These are phyloP conservation scores for Scalopus aquaticus DNA, from an alignment of 2,113 vertebrate genomes.

Conservation along the genomic window DNA sequence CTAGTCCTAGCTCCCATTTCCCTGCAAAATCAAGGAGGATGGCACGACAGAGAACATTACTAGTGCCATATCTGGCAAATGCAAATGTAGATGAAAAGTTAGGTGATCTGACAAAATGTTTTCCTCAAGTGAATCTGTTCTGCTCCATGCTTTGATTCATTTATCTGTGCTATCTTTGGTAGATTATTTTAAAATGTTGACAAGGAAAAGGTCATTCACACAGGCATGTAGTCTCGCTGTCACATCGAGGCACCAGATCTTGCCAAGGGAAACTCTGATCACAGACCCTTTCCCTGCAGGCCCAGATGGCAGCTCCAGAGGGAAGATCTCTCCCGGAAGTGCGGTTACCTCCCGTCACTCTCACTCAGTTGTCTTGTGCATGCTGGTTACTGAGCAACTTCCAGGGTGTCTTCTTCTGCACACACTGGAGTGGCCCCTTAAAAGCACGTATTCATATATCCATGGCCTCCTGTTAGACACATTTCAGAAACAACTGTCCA, in stretches of 20 bases:
- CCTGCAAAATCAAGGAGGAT: neutral
- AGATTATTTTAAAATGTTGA: neutral
- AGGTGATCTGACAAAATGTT: neutral
- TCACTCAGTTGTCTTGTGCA: neutral
- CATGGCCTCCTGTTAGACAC: neutral
- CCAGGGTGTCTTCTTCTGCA: neutral
- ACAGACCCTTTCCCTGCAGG: neutral
- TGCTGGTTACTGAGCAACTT: neutral
- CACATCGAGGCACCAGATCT: neutral
- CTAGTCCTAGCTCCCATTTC: neutral
- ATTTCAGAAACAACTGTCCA: neutral
- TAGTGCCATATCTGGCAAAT: neutral
- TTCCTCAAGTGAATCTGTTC: neutral
- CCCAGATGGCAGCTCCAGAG: neutral
- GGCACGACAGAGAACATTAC: too few relatives aligned
- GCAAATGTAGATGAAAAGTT: neutral
- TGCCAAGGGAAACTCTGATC: neutral
- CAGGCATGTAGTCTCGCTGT: neutral
- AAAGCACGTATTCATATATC: too few relatives aligned
- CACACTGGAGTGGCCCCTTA: neutral
- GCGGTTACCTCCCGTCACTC: neutral
- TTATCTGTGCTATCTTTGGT: neutral
- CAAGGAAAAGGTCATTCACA: neutral
- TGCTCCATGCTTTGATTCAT: neutral
- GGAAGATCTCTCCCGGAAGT: neutral